Base-by-base conservation (phyloP, 35 echinoderm and acorn worm genomes). In the Lytechinus variegatus region DNA sequence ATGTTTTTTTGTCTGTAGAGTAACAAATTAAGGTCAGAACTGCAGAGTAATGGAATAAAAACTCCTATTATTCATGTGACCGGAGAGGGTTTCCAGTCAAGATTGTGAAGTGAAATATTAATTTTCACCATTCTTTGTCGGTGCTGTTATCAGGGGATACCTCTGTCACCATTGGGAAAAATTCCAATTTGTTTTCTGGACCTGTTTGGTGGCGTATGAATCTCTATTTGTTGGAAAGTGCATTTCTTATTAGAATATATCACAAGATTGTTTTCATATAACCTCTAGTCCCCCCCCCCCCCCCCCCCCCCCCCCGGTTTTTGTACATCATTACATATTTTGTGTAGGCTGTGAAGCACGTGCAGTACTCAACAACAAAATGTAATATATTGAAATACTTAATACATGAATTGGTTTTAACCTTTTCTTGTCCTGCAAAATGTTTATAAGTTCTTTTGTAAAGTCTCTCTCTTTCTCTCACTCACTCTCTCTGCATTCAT, bases 221-320 rank as follows among this genome's bases (percentile, higher is more conserved):
- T 79, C 66, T 24, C 8, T 79, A n/a, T 79, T 79, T 79, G 66
- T 16, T 79, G 66, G 12, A 79, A 79, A 79, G 66, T 79, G 66
- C 66, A 79, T n/a, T 79, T 79, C 66, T 79, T 14, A 79, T 79
- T 79, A n/a, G 66, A 79, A 79, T n/a, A 24, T 79, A 79, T 79
- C 16, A n/a, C 66, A 16, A 24, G 66, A 79, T 79, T n/a, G 66
- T 79, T 16, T n/a, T 3, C 10, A 79, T 16, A 16, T 79, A 19
- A 24, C n/a, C 19, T 79, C n/a, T 79, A 79, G 66, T 16, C 57
- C 16, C 10, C 10, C 10, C 10, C 2, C 16, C 57, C 10, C 2
- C 57, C 16, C 10, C 10, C 10, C 10, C 2, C 16, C 57, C 10
- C 2, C 21, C 14, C 21, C 5, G 19, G n/a, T 3, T n/a, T 16